phyloP scores from a whole-genome alignment of 2,888 invertebrate species.

The Pristionchus japonicus region DNA sequence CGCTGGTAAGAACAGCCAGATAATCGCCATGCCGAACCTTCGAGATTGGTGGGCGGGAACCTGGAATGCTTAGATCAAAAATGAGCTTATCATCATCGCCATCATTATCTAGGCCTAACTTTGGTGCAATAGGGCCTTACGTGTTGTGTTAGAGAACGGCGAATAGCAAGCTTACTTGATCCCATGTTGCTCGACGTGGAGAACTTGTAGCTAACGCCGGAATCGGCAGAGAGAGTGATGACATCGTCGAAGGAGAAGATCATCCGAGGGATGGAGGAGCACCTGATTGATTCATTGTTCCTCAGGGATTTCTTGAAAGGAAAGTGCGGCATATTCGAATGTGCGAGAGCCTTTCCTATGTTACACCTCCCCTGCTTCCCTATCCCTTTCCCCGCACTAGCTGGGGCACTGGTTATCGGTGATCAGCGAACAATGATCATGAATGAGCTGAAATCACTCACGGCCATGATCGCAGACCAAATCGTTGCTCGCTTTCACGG shows the following conservation, averaged over 20 bases:
- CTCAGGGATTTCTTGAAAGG: neutral
- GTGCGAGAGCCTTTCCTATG: too few species aligned
- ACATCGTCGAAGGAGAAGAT: neutral
- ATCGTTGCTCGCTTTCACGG: neutral
- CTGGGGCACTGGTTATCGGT: too few species aligned
- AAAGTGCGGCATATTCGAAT: too few species aligned
- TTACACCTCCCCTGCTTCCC: too few species aligned
- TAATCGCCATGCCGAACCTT: neutral
- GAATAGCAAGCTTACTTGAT: neutral
- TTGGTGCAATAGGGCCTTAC: too few species aligned
- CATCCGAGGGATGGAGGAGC: neutral
- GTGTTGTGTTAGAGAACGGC: too few species aligned
- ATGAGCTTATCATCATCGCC: neutral
- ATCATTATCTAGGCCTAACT: too few species aligned
- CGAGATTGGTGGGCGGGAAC: neutral
- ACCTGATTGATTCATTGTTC: neutral
- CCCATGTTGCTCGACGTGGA: neutral
- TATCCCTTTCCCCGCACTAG: too few species aligned
- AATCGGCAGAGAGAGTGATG: neutral
- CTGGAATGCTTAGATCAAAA: neutral
- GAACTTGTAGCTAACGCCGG: neutral
- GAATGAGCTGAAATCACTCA: neutral
- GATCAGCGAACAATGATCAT: too few species aligned
- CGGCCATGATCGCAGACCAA: neutral
- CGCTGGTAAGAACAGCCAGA: neutral